phyloP scores from a whole-genome alignment of 2,113 vertebrate genomes.

The Ailurus styani region DNA sequence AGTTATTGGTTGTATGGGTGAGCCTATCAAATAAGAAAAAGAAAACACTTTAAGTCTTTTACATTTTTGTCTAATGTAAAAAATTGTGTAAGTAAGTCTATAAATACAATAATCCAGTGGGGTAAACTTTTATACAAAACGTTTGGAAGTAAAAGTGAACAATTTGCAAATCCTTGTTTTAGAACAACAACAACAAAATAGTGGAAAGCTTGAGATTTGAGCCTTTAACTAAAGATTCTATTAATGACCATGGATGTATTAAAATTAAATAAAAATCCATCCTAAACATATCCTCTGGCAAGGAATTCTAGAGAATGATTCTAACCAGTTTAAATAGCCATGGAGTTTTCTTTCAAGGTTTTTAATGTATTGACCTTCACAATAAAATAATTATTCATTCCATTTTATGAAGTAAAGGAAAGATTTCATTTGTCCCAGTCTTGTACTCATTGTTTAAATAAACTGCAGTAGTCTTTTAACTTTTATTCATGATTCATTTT shows the following conservation, averaged over 20 bases:
- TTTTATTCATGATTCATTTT: not conserved
- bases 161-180: not conserved
- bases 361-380: not conserved
- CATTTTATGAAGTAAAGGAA: not conserved
- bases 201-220: not conserved
- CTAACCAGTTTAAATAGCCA: not conserved
- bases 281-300: not conserved
- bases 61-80: not conserved
- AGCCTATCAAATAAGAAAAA: not conserved
- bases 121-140: not conserved
- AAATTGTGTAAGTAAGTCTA: not conserved
- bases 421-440: not conserved
- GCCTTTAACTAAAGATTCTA: not conserved
- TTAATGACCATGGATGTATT: not conserved
- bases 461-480: not conserved
- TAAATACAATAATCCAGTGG: not conserved
- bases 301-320: not conserved
- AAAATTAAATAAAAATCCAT: not conserved
- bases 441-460: not conserved
- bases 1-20: not conserved
- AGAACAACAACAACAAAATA: not conserved
- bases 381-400: not conserved
- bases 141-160: not conserved
- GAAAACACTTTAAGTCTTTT: not conserved
- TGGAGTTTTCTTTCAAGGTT: not conserved